Evolutionary conservation across 2,888 invertebrate genomes (phyloP), one percentile per base, ranked within the genome.

Genomic region (Alentia gelatinosa): DNA sequence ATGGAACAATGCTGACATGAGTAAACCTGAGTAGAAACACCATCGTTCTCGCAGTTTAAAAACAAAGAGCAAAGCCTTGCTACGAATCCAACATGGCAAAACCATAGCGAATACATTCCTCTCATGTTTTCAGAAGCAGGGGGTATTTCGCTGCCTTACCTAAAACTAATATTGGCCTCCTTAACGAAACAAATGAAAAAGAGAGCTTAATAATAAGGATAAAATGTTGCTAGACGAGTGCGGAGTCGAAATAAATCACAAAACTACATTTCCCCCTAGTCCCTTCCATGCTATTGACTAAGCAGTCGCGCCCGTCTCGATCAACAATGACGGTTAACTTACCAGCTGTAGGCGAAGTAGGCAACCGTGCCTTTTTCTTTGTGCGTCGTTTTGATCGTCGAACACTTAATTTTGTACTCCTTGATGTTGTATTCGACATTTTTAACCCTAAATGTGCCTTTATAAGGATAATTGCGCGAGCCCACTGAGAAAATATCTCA

Each of bases 371-470:
- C 75, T 79, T 75, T 79, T 74, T 91, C 75, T 89, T 89, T 50
- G 86, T 91, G 33, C 89, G 84, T 89, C 91, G 75, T 33, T 86
- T 90, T 39, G 92, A 92, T 37, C 91, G 90, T 42, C 92, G 42
- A 84, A 90, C 88, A 88, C 74, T 84, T 90, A 91, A 88, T 74
- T 89, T 88, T 47, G 90, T 92, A 40, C 37, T 90, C 79, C 90
- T 42, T 37, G 83, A 42, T 75, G 90, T 40, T 40, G 90, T 50
- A 37, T 90, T 91, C 84, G 92, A 92, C 92, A 92, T 92, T 56
- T 91, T 90, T 30, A 56, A 35, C n/a, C 42, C 40, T 75, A 47
- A 74, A 90, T 12, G 75, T 37, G 47, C 63, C 47, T 50, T 83
- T 40, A 42, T 75, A 26, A 50, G 47, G 37, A 50, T 47, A 79